Percentiles rank a stretch among this genome's conserved stretches.
phyloP scores from a whole-genome alignment of 1,140 invertebrate species.

The Diorhabda elongata region DNA sequence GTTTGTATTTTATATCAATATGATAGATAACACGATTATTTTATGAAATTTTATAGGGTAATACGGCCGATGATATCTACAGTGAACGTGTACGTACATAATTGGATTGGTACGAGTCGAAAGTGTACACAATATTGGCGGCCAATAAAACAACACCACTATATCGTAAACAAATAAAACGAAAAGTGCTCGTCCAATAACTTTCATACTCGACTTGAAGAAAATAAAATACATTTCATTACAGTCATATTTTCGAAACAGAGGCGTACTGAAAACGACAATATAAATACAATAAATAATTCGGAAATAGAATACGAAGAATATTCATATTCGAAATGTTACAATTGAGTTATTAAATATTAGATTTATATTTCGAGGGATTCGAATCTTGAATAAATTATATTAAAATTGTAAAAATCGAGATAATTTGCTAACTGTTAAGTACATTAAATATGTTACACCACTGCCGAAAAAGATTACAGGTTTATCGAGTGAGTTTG shows the following conservation, averaged over 20 bases:
- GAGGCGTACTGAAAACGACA: too few relatives aligned
- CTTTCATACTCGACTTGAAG: neutral
- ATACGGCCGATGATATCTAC: neutral
- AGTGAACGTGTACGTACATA: neutral
- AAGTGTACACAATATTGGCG: neutral
- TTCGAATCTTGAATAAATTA: too few relatives aligned
- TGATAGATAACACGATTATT: neutral
- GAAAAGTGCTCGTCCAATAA: neutral
- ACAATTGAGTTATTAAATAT: too few relatives aligned
- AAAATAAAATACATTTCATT: constrained; percentile 1
- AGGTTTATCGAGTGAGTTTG: neutral
- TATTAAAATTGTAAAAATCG: too few relatives aligned
- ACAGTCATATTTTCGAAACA: neutral
- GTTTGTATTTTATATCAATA: constrained; percentile 3
- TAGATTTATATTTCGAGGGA: too few relatives aligned
- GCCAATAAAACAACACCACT: neutral
- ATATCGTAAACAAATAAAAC: constrained; percentile 3
- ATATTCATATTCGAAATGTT: too few relatives aligned
- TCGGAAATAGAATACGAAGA: too few relatives aligned
- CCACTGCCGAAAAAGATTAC: neutral
- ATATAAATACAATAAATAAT: too few relatives aligned
- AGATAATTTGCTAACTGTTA: too few relatives aligned
- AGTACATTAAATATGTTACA: too few relatives aligned
- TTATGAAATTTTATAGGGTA: neutral
- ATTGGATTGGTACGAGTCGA: neutral